Base-by-base conservation (phyloP, 30 jellyfish, hydroid and myxozoan genomes). In the Aurelia aurita complex sp. Pacific region DNA sequence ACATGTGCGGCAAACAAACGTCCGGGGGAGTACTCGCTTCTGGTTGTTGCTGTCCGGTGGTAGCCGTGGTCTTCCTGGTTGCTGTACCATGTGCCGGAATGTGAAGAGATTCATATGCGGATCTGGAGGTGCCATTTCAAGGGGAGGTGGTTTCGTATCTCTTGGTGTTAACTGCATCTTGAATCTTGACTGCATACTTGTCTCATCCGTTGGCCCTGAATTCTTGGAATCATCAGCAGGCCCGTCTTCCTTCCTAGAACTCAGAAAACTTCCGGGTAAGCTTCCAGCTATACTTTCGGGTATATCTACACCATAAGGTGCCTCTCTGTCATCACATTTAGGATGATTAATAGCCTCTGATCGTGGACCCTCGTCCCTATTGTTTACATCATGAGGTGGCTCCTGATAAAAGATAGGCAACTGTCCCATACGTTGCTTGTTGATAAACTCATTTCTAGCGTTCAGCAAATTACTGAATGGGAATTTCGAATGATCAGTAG, bases 1-100 rank as follows among this genome's bases (percentile, higher is more conserved):
- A 63, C 92, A 83, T 32, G 92, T 83, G 17, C 82, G 74, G 80
- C 92, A 83, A 40, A 83, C 92, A 73, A 83, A 83, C n/a, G 92
- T 70, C 72, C 92, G 85, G 38, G 92, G 92, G 15, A 83, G 82
- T 10, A 83, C 92, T 74, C 82, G 82, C 74, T 83, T 83, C 34
- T 57, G 81, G 54, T 54, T 72, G 17, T 51, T 38, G 52, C 43
- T 40, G 18, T 81, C 90, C n/a, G 75, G 35, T 14, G 67, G 51
- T 43, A 40, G 68, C 54, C 83, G 16, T 35, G 83, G 77, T 29
- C 90, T 46, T 19, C 83, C 81, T 10, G 83, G 90, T 33, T 77
- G 90, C 7, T 60, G 80, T 5, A 83, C 92, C 92, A 83, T 83
- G 43, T 83, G 85, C 34, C 92, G 85, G 55, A 70, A 83, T 5